These are phyloP conservation scores for Aphelocoma coerulescens DNA, from an alignment of 2,113 vertebrate species.

Conservation along the genomic window DNA sequence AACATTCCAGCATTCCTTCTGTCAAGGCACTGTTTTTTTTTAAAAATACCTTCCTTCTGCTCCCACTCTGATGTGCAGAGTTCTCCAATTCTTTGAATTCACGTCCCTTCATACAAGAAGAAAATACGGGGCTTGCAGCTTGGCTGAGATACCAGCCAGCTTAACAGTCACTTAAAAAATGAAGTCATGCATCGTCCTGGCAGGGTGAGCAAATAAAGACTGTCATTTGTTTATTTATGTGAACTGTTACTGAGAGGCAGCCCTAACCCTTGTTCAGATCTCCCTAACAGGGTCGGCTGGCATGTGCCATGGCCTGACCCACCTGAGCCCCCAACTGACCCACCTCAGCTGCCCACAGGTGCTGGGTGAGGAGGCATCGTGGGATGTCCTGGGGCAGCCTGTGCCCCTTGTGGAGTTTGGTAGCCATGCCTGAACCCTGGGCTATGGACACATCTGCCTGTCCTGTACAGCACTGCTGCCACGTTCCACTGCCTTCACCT, in stretches of 20 bases:
- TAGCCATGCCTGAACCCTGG: accelerated
- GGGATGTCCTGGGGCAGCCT: not conserved
- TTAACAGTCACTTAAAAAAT: not conserved
- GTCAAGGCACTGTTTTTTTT: not conserved
- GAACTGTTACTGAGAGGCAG: not conserved
- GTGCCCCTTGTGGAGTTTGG: accelerated
- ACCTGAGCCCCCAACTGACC: not conserved
- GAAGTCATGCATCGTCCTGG: accelerated
- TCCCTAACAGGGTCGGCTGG: accelerated
- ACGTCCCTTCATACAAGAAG: not conserved
- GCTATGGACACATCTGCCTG: not conserved
- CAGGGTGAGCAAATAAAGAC: not conserved
- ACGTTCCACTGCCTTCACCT: accelerated
- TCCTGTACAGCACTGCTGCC: not conserved
- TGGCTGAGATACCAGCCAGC: not conserved
- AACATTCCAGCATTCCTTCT: not conserved
- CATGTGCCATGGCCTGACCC: not conserved
- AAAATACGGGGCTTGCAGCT: accelerated
- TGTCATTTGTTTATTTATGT: not conserved
- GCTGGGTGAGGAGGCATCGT: not conserved
- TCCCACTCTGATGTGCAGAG: not conserved
- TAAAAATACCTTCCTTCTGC: not conserved
- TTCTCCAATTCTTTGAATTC: not conserved
- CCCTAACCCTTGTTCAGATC: not conserved
- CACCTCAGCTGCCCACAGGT: not conserved